Conservation (phyloP, 2,888 invertebrate genomes). For the Pyralis farinalis region DNA sequence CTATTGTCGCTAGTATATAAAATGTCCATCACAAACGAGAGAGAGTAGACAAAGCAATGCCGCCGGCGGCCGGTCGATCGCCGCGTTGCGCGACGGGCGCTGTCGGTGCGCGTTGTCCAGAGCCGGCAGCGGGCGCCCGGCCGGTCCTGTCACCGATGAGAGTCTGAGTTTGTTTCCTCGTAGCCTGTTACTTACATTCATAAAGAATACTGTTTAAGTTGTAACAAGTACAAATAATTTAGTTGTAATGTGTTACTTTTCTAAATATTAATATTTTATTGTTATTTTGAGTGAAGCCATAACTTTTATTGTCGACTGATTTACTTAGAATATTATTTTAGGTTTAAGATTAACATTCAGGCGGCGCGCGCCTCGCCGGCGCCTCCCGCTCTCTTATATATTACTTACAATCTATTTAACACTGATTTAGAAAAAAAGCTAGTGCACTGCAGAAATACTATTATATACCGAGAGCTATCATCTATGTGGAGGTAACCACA, state of each 20-base stretch:
- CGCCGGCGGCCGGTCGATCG: background rate
- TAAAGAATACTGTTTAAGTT: constrained; percentile 34
- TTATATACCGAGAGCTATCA: too few relatives aligned
- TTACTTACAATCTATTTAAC: too few relatives aligned
- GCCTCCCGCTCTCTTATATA: too few relatives aligned
- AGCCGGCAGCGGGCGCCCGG: constrained; percentile 22
- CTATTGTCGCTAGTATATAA: too few relatives aligned
- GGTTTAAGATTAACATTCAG: constrained; percentile 10
- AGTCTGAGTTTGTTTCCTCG: constrained; percentile 54
- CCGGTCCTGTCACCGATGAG: constrained; percentile 34
- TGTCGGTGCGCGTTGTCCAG: background rate
- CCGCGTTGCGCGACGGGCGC: background rate
- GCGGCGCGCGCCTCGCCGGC: constrained; percentile 7
- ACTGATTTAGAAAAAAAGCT: too few relatives aligned
- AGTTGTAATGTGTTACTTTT: constrained; percentile 27
- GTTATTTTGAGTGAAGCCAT: constrained; percentile 10
- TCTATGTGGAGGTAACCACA: too few relatives aligned
- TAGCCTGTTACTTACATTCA: constrained; percentile 23
- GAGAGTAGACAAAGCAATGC: too few relatives aligned
- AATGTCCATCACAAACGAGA: too few relatives aligned
- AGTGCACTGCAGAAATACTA: too few relatives aligned
- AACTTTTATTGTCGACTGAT: constrained; percentile 30
- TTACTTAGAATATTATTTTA: constrained; percentile 26
- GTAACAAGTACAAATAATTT: constrained; percentile 57
- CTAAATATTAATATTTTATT: constrained; percentile 15